These are phyloP conservation scores for Ptychodera flava DNA, from an alignment of 35 echinoderm and acorn worm genomes.

Conservation along the genomic window DNA sequence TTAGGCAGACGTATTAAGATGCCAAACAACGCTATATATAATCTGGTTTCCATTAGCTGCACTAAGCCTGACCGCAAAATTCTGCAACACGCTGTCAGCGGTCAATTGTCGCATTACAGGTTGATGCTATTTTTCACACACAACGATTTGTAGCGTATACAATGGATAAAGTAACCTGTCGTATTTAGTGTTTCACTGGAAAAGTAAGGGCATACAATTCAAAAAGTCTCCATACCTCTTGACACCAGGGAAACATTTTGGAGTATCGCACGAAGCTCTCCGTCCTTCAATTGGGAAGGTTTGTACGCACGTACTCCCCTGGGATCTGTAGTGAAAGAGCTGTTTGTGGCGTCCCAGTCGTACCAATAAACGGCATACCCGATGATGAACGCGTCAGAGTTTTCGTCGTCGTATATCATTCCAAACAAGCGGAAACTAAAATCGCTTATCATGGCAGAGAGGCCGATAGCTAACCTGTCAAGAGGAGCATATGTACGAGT, in stretches of 20 bases:
- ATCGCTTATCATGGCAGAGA: not conserved
- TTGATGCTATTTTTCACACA: no score
- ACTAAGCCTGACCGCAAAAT: no score
- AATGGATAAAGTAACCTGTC: no score
- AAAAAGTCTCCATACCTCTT: not conserved
- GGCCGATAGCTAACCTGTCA: not conserved
- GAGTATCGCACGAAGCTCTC: not conserved
- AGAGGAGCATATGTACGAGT: constrained; percentile 31
- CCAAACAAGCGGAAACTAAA: not conserved
- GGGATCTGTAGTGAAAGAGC: not conserved
- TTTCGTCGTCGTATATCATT: not conserved
- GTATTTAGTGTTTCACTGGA: no score
- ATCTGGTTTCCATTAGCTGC: no score
- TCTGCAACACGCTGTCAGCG: no score
- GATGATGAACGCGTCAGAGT: not conserved
- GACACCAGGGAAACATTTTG: not conserved
- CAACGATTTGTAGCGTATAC: no score
- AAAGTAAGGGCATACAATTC: no score
- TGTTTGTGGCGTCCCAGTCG: not conserved
- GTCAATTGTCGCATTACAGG: no score
- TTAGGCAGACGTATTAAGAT: no score
- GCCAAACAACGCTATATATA: no score
- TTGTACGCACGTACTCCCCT: not conserved
- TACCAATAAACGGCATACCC: not conserved
- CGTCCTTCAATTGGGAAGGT: not conserved